Percentiles rank a stretch among this genome's conserved stretches.
Conservation (phyloP, 1,140 invertebrate species). For the Lethrus apterus region DNA sequence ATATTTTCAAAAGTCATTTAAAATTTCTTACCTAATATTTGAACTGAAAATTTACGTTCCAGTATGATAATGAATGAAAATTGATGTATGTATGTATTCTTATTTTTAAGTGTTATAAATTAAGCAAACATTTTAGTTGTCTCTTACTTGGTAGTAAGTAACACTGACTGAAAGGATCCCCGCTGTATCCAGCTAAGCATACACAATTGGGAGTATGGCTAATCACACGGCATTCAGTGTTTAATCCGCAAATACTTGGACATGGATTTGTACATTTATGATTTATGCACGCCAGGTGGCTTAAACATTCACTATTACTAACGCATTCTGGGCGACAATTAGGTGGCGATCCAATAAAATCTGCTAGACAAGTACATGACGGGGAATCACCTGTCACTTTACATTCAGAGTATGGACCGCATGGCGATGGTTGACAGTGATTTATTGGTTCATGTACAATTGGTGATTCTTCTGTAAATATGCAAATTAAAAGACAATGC, state of each 20-base stretch:
- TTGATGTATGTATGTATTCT: too few species aligned
- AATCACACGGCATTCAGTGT: slow-evolving; percentile 61
- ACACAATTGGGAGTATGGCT: slow-evolving; percentile 60
- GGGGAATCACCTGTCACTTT: slow-evolving; percentile 44
- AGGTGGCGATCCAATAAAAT: slow-evolving; percentile 65
- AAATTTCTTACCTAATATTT: too few species aligned
- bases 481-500: slow-evolving; percentile 1
- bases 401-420: slow-evolving; percentile 48
- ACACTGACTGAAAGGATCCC: slow-evolving; percentile 54
- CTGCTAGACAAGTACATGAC: slow-evolving; percentile 58
- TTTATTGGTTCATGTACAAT: slow-evolving; percentile 37
- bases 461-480: slow-evolving; percentile 31
- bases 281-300: slow-evolving; percentile 52
- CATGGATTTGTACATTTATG: slow-evolving; percentile 62
- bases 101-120: slow-evolving; percentile 1
- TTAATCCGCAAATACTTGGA: slow-evolving; percentile 55
- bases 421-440: slow-evolving; percentile 51
- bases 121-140: slow-evolving; percentile 46
- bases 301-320: slow-evolving; percentile 57
- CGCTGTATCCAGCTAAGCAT: slow-evolving; percentile 49
- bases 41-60: background rate
- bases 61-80: slow-evolving; percentile 1
- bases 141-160: slow-evolving; percentile 41
- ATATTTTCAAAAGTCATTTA: too few species aligned
- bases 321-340: slow-evolving; percentile 70